A percentile compares a stretch with the other conserved stretches of the same genome.
These are phyloP conservation scores for Aplysina aerophoba DNA, from an alignment of 37 sponge, comb jelly and placozoan genomes.

Conservation along the genomic window DNA sequence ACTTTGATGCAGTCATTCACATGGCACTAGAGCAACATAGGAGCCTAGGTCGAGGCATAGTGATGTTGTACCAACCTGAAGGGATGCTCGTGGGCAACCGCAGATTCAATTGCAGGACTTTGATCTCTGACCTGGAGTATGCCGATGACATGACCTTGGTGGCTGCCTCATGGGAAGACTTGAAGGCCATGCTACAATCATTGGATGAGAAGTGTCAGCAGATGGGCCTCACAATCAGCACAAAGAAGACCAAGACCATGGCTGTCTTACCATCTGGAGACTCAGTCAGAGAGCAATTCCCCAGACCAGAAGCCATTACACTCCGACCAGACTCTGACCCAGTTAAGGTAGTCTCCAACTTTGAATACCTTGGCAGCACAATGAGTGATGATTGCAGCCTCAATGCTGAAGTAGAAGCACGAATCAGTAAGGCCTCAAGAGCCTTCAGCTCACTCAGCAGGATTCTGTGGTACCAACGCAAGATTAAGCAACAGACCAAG, in stretches of 20 bases:
- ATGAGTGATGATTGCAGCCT: background rate
- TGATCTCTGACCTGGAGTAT: background rate
- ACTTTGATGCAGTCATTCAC: background rate
- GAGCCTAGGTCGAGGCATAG: background rate
- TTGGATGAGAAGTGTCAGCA: background rate
- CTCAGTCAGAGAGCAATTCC: background rate
- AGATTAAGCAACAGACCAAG: background rate
- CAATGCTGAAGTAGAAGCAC: background rate
- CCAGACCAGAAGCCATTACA: background rate
- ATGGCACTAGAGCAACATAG: background rate
- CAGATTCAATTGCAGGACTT: background rate
- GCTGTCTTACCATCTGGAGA: slow-evolving; percentile 15
- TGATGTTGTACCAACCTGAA: background rate
- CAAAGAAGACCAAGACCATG: slow-evolving; percentile 28
- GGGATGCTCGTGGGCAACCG: background rate
- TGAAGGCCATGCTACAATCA: background rate
- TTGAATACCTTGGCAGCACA: slow-evolving; percentile 17
- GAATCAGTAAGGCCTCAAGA: slow-evolving; percentile 6
- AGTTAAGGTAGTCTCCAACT: background rate
- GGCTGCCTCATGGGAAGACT: slow-evolving; percentile 7
- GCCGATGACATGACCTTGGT: background rate
- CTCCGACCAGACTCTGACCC: background rate
- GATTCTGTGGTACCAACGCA: slow-evolving; percentile 3
- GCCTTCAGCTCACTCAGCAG: background rate
- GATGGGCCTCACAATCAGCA: background rate